Base-by-base conservation (phyloP, 2,888 invertebrate species). In the Drosophila diplacantha region DNA sequence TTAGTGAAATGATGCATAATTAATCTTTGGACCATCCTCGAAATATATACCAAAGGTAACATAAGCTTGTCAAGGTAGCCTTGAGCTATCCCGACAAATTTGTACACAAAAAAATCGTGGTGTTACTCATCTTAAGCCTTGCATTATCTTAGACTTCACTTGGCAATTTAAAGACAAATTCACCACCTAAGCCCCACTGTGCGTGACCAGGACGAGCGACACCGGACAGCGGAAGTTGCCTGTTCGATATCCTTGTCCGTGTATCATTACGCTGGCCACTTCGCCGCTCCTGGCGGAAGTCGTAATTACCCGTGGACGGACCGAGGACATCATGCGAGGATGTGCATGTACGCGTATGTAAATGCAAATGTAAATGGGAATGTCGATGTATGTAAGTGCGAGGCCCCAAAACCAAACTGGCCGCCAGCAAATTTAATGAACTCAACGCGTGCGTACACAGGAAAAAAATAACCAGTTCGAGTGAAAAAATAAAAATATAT, bases 241-340 rank as follows among this genome's bases (percentile, higher is more conserved):
- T 38, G 50, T 59, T 72, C 54, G 49, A 64, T 60, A 62, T 70
- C 44, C 68, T 47, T 65, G 60, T 73, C 43, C 16, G 52, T 59
- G 43, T 57, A 51, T 56, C 38, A 52, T 62, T 76, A 68, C 61
- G 56, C 51, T 50, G 73, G 57, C 35, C 66, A 64, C 63, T 81
- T 66, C 54, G 61, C 74, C 65, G 83, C 81, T 68, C 52, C 66
- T 60, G 65, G 68, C 85, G 86, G 86, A 86, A 85, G 85, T 85
- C 78, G 82, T 86, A 86, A 86, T 86, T 86, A 86, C 71, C 73
- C 76, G 85, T 70, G 75, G 71, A 64, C 64, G 71, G 60, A 8
- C 22, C 62, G 69, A 70, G 67, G 64, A 38, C 58, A 56, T 56
- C 31, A 57, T 56, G 24, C 68, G 47, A 39, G 58, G 37, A 46